phyloP scores from a whole-genome alignment of 2,113 vertebrate genomes.

The Carlito syrichta region DNA sequence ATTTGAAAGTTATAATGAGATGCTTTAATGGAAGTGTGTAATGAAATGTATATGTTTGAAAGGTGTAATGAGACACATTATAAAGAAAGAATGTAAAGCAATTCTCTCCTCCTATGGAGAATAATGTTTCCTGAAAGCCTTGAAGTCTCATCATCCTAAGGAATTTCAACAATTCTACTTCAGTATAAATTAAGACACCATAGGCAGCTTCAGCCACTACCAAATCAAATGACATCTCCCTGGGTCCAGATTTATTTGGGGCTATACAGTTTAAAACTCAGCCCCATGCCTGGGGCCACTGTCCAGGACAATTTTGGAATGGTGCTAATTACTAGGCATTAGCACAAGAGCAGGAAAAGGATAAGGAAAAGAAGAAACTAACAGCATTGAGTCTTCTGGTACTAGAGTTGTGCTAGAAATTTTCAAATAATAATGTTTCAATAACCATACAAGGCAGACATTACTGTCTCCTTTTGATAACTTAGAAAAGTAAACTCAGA shows the following conservation, averaged over 20 bases:
- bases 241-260: background rate
- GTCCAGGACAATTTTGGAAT: conserved; percentile 4
- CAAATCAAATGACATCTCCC: background rate
- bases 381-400: background rate
- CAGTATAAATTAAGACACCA: conserved; percentile 37
- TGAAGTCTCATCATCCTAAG: conserved; percentile 38
- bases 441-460: background rate
- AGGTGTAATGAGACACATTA: conserved; percentile 70
- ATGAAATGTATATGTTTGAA: conserved; percentile 76
- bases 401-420: background rate
- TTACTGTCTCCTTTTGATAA: background rate
- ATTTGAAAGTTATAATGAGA: conserved; percentile 72
- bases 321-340: background rate
- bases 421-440: background rate
- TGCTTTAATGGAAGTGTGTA: conserved; percentile 65
- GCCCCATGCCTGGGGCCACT: background rate
- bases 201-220: background rate
- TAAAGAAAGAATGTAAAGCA: conserved; percentile 52
- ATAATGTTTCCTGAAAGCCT: conserved; percentile 50
- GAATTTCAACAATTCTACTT: conserved; percentile 45
- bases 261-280: conserved; percentile 8
- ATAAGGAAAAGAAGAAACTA: background rate
- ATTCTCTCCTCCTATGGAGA: conserved; percentile 48
- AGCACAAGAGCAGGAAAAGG: background rate
- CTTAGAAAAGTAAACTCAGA: background rate